Evolutionary conservation across 2,888 invertebrate genomes (phyloP), one percentile per base, ranked within the genome.

Genomic region (Plebejus anna): DNA sequence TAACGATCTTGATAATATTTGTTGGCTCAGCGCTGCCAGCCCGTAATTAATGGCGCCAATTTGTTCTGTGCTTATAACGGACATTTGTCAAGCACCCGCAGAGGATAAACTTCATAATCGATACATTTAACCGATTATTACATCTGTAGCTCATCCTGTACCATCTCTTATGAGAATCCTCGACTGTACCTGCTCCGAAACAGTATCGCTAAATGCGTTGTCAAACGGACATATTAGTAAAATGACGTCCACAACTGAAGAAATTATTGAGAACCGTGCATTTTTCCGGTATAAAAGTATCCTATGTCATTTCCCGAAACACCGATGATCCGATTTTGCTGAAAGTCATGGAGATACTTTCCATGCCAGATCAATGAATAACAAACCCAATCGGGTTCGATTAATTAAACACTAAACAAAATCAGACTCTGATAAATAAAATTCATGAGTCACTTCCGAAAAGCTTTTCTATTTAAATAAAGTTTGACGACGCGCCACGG

Each of bases 1-100:
- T 91, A 92, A 92, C 92, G 91, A 92, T 91, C 91, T 91, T 89
- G 90, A 93, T 92, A 92, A 93, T 93, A 92, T 92, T 93, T 94
- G 92, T 86, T 90, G 90, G 90, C 89, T 91, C 89, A 88, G 87
- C 89, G 89, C 87, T 88, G 88, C 88, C 88, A 87, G 87, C 89
- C 86, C 83, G 87, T 90, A 89, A 93, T 92, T 92, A 91, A 93
- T 94, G 87, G 90, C 90, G 86, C 87, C 90, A 92, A 92, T 94
- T 93, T 93, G 92, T 94, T 90, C 90, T 84, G 84, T 88, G 90
- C 92, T 93, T 91, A 91, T 91, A 92, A 91, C 90, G 87, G 88
- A 86, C 91, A 93, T 93, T 92, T 91, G 91, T 93, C 92, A 92
- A 89, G 88, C 84, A 84, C 87, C 89, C 89, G 85, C 89, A 87